These are phyloP conservation scores for Apis cerana DNA, from an alignment of 1,140 invertebrate genomes.

Conservation along the genomic window DNA sequence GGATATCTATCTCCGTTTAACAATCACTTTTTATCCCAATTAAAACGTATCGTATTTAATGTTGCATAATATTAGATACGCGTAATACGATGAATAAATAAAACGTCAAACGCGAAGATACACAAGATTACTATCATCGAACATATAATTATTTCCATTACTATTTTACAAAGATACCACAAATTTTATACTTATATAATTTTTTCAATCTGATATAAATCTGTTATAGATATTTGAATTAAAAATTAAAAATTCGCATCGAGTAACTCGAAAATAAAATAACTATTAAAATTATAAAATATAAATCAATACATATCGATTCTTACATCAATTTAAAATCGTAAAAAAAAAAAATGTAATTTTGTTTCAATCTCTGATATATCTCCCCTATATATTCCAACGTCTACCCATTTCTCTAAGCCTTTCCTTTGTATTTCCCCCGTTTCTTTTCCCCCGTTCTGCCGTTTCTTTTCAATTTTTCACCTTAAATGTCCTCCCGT, in stretches of 20 bases:
- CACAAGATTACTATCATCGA: too few species aligned
- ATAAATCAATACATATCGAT: neutral
- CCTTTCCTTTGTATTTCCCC: constrained; percentile 4
- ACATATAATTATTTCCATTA: neutral
- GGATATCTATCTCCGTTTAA: neutral
- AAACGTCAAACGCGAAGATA: neutral
- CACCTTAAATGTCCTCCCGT: constrained; percentile 14
- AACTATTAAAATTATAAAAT: neutral
- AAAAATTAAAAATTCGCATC: neutral
- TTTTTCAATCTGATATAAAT: neutral
- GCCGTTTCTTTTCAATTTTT: constrained; percentile 21
- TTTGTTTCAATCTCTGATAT: neutral
- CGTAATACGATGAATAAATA: neutral
- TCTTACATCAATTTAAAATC: neutral
- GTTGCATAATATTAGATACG: neutral
- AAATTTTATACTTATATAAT: neutral
- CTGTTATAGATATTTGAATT: neutral
- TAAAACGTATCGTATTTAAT: neutral
- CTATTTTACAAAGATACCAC: neutral
- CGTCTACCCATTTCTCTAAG: constrained; percentile 27
- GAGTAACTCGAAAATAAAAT: too few species aligned
- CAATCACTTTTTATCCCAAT: neutral
- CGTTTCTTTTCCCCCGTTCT: neutral
- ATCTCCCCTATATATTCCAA: constrained; percentile 5
- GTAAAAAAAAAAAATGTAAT: neutral